These are phyloP conservation scores for Enteromius trimaculatus DNA, from an alignment of 2,797 vertebrate genomes.

Conservation along the genomic window DNA sequence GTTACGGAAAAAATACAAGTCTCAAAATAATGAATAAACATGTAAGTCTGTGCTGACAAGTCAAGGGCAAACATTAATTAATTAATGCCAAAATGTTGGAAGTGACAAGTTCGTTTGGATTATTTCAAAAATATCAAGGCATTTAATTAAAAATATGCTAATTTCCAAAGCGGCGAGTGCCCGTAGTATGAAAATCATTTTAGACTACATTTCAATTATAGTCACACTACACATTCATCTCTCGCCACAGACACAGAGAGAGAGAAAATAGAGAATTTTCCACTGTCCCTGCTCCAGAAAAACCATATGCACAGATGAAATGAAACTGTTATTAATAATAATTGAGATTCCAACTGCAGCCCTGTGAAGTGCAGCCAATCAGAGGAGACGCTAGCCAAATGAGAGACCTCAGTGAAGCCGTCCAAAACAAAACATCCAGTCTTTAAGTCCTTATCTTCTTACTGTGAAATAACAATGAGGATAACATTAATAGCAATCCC, in stretches of 20 bases:
- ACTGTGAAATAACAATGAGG: constrained; percentile 5
- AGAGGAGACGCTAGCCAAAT: constrained; percentile 56
- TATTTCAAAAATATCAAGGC: constrained; percentile 63
- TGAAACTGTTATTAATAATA: constrained; percentile 61
- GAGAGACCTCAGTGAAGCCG: constrained; percentile 25
- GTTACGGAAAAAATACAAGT: constrained; percentile 41
- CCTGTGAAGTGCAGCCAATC: constrained; percentile 56
- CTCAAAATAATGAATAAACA: constrained; percentile 69
- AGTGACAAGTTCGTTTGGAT: constrained; percentile 72
- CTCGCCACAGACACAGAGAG: constrained; percentile 39
- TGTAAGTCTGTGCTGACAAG: constrained; percentile 66
- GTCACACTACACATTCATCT: constrained; percentile 57
- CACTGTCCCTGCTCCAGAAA: constrained; percentile 56
- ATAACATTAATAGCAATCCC: constrained; percentile 5
- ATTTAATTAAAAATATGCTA: constrained; percentile 84
- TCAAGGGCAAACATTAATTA: constrained; percentile 71
- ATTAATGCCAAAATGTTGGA: constrained; percentile 67
- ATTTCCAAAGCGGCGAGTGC: constrained; percentile 75
- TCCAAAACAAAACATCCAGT: constrained; percentile 27
- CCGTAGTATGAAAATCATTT: constrained; percentile 69
- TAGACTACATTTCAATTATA: constrained; percentile 74
- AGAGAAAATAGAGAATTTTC: constrained; percentile 47
- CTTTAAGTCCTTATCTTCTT: constrained; percentile 29
- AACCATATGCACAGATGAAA: constrained; percentile 57
- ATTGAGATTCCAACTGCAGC: constrained; percentile 48